Evolutionary conservation across 2,888 invertebrate species (phyloP).

Genomic region (Neelides folsomi): DNA sequence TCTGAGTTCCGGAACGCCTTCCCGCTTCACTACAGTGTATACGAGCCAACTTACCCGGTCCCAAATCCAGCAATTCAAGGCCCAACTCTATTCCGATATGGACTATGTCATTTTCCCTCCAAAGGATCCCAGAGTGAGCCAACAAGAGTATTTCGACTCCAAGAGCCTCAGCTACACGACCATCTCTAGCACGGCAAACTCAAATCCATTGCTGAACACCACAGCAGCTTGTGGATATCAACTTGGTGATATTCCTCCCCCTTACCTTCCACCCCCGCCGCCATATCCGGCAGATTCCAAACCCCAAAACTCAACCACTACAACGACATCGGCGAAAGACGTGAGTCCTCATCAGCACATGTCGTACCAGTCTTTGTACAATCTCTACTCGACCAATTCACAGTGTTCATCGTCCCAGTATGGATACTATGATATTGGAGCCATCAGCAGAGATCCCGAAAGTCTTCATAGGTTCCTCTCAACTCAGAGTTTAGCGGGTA

Average conservation of each 20-base stretch:
- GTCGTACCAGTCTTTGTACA: constrained; percentile 28
- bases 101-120: constrained; percentile 83
- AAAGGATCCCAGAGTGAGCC: constrained; percentile 76
- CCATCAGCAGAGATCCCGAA: constrained; percentile 20
- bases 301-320: not conserved
- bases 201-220: constrained; percentile 47
- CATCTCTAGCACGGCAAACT: constrained; percentile 38
- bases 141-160: constrained; percentile 80
- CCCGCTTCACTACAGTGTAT: constrained; percentile 31
- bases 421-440: constrained; percentile 21
- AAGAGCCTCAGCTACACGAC: constrained; percentile 45
- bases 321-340: constrained; percentile 11
- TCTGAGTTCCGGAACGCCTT: not conserved
- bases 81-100: constrained; percentile 77
- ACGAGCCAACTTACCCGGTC: constrained; percentile 50
- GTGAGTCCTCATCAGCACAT: constrained; percentile 19
- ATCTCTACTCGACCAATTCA: constrained; percentile 24
- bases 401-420: constrained; percentile 29
- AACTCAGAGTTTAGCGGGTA: constrained; percentile 24
- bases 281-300: constrained; percentile 32
- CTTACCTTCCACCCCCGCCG: constrained; percentile 38
- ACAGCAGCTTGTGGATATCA: constrained; percentile 41
- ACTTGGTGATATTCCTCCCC: constrained; percentile 37
- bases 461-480: constrained; percentile 31
- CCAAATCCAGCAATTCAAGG: constrained; percentile 74